Evolutionary conservation across 2,113 vertebrate species (phyloP), one percentile per base, ranked within the genome.

Genomic region (Sander lucioperca): DNA sequence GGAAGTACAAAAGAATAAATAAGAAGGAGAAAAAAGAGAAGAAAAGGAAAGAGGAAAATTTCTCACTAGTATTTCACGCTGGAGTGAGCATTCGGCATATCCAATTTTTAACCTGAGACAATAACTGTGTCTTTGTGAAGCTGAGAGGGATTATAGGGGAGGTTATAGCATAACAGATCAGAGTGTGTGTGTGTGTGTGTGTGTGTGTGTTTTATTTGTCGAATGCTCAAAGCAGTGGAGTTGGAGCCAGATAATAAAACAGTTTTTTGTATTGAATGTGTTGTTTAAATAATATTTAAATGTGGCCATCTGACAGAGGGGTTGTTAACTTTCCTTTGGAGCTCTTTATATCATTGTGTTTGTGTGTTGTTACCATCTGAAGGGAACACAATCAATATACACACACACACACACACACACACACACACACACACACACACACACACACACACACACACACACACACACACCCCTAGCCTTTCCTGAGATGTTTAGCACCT

Each of bases 41-140:
- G 43, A 54, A 61, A 67, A 77, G 15, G 62, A 53, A 63, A 50
- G 57, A 58, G 56, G 27, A 62, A 77, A 53, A 86, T 72, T 65
- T 81, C 78, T 86, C 50, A 70, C 77, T 83, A 64, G 86, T 83
- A 82, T 88, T 90, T 88, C 73, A 91, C 8, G 47, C 88, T 65
- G 54, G 27, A 89, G 48, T 68, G 62, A 85, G 69, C 88, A 75
- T 90, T 70, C 87, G 89, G 84, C 89, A 83, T 64, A 73, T 86
- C 80, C 86, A 86, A 86, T 84, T 89, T 89, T 81, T 88, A 86
- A 83, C 79, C 84, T 79, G 50, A 77, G 76, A 90, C 80, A 70
- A 54, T 86, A 77, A 59, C 69, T 77, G 73, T 79, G 79, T 83
- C 77, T 83, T 83, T 85, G 67, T 86, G 77, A 25, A 70, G 63